These are phyloP conservation scores for Oriolus oriolus DNA, from an alignment of 2,113 vertebrate species.

Conservation along the genomic window DNA sequence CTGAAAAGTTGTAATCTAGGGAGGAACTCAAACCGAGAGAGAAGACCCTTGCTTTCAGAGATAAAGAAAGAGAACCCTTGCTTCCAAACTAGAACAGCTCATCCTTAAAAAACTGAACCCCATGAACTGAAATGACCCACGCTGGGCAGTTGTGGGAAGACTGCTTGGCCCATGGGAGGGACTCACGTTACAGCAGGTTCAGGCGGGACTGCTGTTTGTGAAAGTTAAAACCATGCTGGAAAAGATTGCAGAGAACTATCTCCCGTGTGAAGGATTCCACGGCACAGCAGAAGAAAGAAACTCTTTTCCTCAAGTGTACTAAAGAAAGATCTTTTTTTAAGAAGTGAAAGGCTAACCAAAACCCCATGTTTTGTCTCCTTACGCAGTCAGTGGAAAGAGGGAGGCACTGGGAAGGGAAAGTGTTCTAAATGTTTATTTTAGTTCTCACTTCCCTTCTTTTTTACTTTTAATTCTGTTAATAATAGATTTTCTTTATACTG, in stretches of 20 bases:
- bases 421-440: background rate
- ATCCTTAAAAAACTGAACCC: background rate
- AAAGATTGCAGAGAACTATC: background rate
- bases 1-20: background rate
- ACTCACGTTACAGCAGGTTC: background rate
- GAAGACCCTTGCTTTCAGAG: background rate
- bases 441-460: background rate
- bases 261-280: background rate
- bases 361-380: background rate
- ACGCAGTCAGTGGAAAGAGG: fast-evolving
- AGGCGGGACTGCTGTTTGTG: background rate
- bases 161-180: no score
- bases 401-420: background rate
- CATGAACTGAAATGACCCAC: background rate
- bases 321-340: background rate
- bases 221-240: background rate
- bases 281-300: background rate
- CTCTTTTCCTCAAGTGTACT: background rate
- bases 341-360: background rate
- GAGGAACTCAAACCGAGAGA: background rate
- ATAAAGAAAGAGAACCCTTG: background rate
- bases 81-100: background rate
- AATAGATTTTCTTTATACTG: background rate
- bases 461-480: background rate
- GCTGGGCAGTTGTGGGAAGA: background rate